These are phyloP conservation scores for Peromyscus melanophrys DNA, from an alignment of 2,797 vertebrate species.

Conservation along the genomic window DNA sequence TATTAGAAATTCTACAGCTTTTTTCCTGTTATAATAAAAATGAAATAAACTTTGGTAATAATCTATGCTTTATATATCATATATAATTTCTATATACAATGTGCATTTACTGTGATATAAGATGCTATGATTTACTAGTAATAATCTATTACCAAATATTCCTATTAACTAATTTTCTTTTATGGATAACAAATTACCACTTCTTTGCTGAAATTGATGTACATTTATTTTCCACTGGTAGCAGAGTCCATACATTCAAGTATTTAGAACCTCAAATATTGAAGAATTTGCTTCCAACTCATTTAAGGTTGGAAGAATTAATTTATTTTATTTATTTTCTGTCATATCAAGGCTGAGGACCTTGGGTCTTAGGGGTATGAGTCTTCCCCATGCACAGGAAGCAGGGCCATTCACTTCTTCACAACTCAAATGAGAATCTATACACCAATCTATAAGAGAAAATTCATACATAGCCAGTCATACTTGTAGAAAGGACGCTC, in stretches of 20 bases:
- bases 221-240: neutral
- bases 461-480: neutral
- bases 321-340: neutral
- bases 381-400: neutral
- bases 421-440: neutral
- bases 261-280: neutral
- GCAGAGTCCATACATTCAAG: neutral
- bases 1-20: neutral
- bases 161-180: neutral
- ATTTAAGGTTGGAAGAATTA: neutral
- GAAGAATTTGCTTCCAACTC: neutral
- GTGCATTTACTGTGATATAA: neutral
- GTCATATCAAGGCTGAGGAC: neutral
- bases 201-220: neutral
- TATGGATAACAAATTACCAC: neutral
- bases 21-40: conserved; percentile 5
- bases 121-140: conserved; percentile 40
- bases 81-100: conserved; percentile 32
- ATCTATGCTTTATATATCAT: neutral
- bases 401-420: neutral
- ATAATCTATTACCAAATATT: neutral
- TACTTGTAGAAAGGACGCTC: neutral
- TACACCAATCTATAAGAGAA: too few species aligned
- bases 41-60: neutral
- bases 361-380: neutral